Percentiles rank a stretch among this genome's conserved stretches.
phyloP scores from a whole-genome alignment of 2,113 vertebrate genomes.

The Lipotes vexillifer region DNA sequence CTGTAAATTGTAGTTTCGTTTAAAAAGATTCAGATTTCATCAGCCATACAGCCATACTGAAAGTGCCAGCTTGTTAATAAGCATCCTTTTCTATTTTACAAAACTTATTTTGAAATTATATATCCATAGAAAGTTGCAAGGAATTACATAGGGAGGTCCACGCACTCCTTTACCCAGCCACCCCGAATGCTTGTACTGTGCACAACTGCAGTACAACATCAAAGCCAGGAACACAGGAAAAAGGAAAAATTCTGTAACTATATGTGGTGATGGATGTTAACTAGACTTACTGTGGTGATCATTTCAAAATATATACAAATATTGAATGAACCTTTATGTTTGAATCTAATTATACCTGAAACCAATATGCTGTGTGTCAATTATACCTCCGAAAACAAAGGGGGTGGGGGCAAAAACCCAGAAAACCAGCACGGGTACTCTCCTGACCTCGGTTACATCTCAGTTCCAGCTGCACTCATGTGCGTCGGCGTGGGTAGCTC shows the following conservation, averaged over 20 bases:
- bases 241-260: neutral
- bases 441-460: neutral
- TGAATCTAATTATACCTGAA: neutral
- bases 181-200: neutral
- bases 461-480: neutral
- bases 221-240: neutral
- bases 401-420: neutral
- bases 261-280: neutral
- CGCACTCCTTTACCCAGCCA: neutral
- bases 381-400: neutral
- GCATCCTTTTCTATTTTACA: neutral
- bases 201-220: neutral
- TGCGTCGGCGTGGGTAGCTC: neutral
- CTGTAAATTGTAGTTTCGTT: neutral
- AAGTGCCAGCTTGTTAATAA: neutral
- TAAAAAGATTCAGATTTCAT: neutral
- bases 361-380: neutral
- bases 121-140: neutral
- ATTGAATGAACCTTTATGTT: neutral
- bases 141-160: neutral
- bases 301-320: neutral
- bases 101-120: neutral
- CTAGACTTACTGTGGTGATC: neutral
- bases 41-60: neutral
- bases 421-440: neutral